Conservation (phyloP, 1,140 invertebrate species). For the Drosophila nikananu region DNA sequence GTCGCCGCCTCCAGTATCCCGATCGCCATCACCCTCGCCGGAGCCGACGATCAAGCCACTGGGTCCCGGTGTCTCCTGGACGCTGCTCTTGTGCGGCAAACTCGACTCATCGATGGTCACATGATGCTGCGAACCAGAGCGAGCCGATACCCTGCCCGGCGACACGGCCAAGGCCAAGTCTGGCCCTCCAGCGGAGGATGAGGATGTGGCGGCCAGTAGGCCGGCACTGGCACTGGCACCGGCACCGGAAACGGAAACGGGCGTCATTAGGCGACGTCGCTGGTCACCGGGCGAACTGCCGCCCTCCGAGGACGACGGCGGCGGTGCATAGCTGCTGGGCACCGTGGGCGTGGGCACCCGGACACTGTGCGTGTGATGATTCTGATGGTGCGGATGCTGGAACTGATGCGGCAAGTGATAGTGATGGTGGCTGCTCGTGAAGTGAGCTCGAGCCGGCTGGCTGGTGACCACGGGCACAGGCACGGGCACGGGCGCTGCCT, state of each 20-base stretch:
- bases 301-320: slow-evolving; percentile 17
- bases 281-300: slow-evolving; percentile 37
- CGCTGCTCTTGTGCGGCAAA: slow-evolving; percentile 67
- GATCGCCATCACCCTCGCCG: slow-evolving; percentile 55
- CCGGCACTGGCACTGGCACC: slow-evolving; percentile 17
- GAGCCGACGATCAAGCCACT: slow-evolving; percentile 64
- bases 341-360: slow-evolving; percentile 79
- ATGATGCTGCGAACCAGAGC: slow-evolving; percentile 81
- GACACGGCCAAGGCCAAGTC: slow-evolving; percentile 88
- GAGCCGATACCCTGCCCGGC: slow-evolving; percentile 77
- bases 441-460: slow-evolving; percentile 66
- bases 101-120: slow-evolving; percentile 84
- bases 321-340: slow-evolving; percentile 70
- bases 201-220: slow-evolving; percentile 29
- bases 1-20: slow-evolving; percentile 51
- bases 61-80: slow-evolving; percentile 56
- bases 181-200: slow-evolving; percentile 1
- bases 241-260: slow-evolving; percentile 4
- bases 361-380: slow-evolving; percentile 80
- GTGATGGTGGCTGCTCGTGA: slow-evolving; percentile 79
- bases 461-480: slow-evolving; percentile 55
- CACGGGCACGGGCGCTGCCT: neutral
- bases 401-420: slow-evolving; percentile 83
- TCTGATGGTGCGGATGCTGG: slow-evolving; percentile 83
- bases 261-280: slow-evolving; percentile 23